Conservation (phyloP, 2,113 vertebrate genomes). For the Ranitomeya variabilis region DNA sequence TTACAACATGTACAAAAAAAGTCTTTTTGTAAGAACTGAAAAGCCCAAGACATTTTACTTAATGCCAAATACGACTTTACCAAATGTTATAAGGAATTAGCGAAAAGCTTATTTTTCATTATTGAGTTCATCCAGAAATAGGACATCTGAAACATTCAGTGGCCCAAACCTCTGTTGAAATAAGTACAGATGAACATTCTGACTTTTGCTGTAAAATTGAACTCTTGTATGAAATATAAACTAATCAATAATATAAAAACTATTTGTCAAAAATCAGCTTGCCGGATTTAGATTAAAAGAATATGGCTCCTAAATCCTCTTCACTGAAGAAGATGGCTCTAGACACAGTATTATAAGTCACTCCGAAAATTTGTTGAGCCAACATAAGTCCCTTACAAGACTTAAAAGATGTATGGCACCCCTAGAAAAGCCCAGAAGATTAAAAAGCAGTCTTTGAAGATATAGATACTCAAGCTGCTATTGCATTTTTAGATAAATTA, state of each 20-base stretch:
- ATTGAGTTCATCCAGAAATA: neutral
- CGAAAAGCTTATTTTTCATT: neutral
- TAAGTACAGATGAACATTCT: neutral
- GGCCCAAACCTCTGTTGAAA: neutral
- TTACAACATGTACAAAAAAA: neutral
- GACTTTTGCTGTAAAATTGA: neutral
- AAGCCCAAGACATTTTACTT: neutral
- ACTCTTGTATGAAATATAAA: conserved; percentile 1
- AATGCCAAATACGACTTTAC: neutral
- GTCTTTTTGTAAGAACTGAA: neutral
- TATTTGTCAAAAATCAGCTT: conserved; percentile 32
- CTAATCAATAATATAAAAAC: conserved; percentile 24
- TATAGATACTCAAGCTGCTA: conserved; percentile 40
- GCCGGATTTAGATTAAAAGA: conserved; percentile 38
- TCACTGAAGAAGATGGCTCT: neutral
- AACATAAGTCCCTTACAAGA: conserved; percentile 48
- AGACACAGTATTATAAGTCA: conserved; percentile 37
- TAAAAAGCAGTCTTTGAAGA: conserved; percentile 49
- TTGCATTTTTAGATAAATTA: conserved; percentile 43
- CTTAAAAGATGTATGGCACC: conserved; percentile 34
- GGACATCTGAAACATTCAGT: no score
- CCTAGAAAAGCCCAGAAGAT: conserved; percentile 39
- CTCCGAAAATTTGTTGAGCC: conserved; percentile 41
- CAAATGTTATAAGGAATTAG: neutral
- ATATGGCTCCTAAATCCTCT: conserved; percentile 29